These are phyloP conservation scores for Phyllopteryx taeniolatus DNA, from an alignment of 2,113 vertebrate species.

Conservation along the genomic window DNA sequence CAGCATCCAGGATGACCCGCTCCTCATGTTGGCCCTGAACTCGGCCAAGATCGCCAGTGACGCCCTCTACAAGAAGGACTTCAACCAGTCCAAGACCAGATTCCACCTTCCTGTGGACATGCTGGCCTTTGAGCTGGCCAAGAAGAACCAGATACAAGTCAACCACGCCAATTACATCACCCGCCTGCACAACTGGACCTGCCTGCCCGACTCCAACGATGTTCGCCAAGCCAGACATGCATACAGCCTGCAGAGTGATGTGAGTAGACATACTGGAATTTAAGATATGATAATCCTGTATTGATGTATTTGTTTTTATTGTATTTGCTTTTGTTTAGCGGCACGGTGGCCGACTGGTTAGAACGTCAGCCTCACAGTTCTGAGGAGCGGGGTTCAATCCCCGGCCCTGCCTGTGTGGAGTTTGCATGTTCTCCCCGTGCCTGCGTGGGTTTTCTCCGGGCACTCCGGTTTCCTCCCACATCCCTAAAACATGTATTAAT, in stretches of 20 bases:
- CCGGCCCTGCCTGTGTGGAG: too few relatives aligned
- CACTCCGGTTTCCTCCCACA: too few relatives aligned
- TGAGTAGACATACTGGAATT: slow-evolving; percentile 51
- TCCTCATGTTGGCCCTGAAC: slow-evolving; percentile 84
- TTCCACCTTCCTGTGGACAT: slow-evolving; percentile 83
- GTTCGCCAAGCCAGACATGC: slow-evolving; percentile 79
- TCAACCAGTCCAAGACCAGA: slow-evolving; percentile 84
- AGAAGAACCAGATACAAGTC: slow-evolving; percentile 84
- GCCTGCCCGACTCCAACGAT: slow-evolving; percentile 83
- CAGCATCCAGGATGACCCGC: slow-evolving; percentile 82
- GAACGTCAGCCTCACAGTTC: too few relatives aligned
- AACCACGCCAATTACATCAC: slow-evolving; percentile 81
- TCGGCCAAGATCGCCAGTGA: slow-evolving; percentile 88
- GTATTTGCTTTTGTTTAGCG: too few relatives aligned
- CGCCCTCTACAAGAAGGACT: slow-evolving; percentile 85
- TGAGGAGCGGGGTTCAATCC: too few relatives aligned
- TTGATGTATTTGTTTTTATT: too few relatives aligned
- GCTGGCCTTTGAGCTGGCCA: slow-evolving; percentile 80
- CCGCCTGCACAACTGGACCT: slow-evolving; percentile 83
- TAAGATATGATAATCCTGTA: too few relatives aligned
- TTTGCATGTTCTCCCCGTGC: too few relatives aligned
- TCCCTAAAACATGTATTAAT: too few relatives aligned
- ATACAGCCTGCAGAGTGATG: slow-evolving; percentile 82
- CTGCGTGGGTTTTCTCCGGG: too few relatives aligned
- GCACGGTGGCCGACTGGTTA: too few relatives aligned